Evolutionary conservation across 2,113 vertebrate genomes (phyloP).

Genomic region (Chloropsis hardwickii): DNA sequence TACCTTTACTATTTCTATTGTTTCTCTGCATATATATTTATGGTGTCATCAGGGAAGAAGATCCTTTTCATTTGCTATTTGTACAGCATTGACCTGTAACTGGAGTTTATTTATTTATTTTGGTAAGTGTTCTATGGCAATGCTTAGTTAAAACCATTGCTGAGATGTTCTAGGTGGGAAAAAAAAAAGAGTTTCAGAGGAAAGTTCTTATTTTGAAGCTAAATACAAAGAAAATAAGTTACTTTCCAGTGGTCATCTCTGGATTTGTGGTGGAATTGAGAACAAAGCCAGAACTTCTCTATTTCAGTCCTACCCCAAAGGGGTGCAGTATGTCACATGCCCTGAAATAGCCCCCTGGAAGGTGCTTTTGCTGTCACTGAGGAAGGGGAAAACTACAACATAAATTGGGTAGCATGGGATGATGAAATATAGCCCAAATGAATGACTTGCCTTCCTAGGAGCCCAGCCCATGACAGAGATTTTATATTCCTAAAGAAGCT

Average conservation of each 20-base stretch:
- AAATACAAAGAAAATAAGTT: not conserved
- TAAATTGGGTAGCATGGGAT: not conserved
- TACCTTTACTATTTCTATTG: not conserved
- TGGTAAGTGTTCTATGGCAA: not conserved
- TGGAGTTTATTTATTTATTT: not conserved
- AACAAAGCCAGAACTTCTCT: not conserved
- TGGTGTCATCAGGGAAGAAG: not conserved
- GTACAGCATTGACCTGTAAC: not conserved
- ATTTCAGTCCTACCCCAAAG: not conserved
- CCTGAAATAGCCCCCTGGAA: not conserved
- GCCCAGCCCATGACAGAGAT: not conserved
- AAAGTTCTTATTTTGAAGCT: not conserved
- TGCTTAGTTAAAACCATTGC: not conserved
- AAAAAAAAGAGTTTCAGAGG: not conserved
- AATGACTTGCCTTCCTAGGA: not conserved
- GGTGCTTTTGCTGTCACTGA: not conserved
- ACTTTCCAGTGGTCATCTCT: not conserved
- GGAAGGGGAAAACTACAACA: rapidly evolving
- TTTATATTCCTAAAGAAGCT: not conserved
- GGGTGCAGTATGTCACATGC: rapidly evolving
- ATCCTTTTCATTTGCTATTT: not conserved
- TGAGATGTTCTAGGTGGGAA: not conserved
- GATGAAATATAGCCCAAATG: not conserved
- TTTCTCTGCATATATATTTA: not conserved
- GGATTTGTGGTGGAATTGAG: not conserved